A percentile compares a stretch with the other conserved stretches of the same genome.
Evolutionary conservation across 2,888 invertebrate species (phyloP).

Genomic region (Stegana nigrithorax): DNA sequence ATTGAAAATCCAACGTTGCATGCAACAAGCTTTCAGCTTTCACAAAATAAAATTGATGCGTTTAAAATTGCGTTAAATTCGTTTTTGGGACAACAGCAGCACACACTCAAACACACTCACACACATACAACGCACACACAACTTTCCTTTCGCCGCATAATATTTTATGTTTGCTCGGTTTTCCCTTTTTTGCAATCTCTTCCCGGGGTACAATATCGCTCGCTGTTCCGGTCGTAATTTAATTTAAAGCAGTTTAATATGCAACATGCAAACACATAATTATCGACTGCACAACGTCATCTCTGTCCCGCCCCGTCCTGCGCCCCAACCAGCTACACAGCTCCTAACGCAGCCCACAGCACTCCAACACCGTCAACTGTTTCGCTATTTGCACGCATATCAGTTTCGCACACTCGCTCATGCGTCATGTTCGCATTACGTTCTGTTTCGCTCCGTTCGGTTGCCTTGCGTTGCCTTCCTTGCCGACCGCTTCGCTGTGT

Average conservation of each 20-base stretch:
- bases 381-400: constrained; percentile 8
- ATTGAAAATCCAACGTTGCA: neutral
- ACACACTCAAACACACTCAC: constrained; percentile 1
- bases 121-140: neutral
- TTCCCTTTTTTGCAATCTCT: neutral
- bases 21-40: constrained; percentile 45
- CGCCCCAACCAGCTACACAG: neutral
- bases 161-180: neutral
- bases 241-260: constrained; percentile 58
- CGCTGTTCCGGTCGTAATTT: constrained; percentile 38
- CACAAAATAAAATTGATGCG: constrained; percentile 57
- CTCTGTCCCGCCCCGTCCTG: neutral
- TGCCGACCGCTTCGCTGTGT: constrained; percentile 11
- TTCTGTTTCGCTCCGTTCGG: neutral
- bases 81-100: constrained; percentile 1
- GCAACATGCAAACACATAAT: constrained; percentile 31
- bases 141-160: neutral
- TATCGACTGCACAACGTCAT: neutral
- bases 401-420: constrained; percentile 19
- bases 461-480: constrained; percentile 14
- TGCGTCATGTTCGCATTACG: neutral
- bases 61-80: constrained; percentile 56
- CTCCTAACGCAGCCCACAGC: neutral
- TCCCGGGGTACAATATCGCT: neutral
- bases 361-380: too few species aligned